These are phyloP conservation scores for Beris morrisii DNA, from an alignment of 2,888 invertebrate genomes.

Conservation along the genomic window DNA sequence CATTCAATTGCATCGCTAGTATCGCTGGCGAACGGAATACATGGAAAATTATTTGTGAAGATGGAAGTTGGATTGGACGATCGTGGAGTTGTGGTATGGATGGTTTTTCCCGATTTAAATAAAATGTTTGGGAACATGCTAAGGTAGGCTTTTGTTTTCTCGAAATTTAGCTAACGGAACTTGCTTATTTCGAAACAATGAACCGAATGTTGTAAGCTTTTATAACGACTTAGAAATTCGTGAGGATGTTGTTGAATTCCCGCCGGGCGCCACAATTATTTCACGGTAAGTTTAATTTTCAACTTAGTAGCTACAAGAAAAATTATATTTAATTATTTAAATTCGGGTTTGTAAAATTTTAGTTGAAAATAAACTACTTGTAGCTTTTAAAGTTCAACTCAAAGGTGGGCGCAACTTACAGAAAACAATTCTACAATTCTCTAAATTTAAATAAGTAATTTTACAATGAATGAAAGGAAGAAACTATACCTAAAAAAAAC, in stretches of 20 bases:
- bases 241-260: constrained; percentile 76
- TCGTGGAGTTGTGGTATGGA: constrained; percentile 75
- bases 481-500: too few species aligned
- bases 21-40: constrained; percentile 80
- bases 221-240: constrained; percentile 77
- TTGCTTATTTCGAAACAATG: constrained; percentile 75
- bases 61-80: constrained; percentile 82
- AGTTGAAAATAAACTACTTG: not conserved
- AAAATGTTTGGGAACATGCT: not conserved
- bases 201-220: constrained; percentile 78
- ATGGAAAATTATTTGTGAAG: constrained; percentile 83
- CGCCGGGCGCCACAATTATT: constrained; percentile 70
- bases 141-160: constrained; percentile 5
- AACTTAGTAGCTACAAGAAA: not conserved
- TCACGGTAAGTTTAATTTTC: constrained; percentile 58
- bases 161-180: constrained; percentile 64
- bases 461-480: too few species aligned
- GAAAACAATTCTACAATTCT: too few species aligned
- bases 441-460: too few species aligned
- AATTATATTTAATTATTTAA: not conserved
- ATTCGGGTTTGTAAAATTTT: not conserved
- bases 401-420: too few species aligned
- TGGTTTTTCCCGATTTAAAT: not conserved
- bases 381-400: too few species aligned
- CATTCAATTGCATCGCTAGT: constrained; percentile 79